Percentiles rank a stretch among this genome's conserved stretches.
Evolutionary conservation across 1,140 invertebrate genomes (phyloP).

Genomic region (Campodea augens): DNA sequence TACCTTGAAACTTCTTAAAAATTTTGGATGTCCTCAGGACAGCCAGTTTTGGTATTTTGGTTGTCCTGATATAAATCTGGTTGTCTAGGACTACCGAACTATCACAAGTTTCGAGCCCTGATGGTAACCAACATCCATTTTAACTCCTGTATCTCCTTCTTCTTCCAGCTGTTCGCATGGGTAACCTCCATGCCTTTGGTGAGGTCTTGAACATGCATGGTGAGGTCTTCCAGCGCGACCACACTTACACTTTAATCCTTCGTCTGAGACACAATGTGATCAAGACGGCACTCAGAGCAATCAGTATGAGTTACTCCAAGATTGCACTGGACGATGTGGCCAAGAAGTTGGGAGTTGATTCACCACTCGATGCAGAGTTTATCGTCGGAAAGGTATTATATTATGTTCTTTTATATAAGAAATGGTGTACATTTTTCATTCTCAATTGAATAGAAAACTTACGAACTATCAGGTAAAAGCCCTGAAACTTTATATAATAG

Average conservation of each 20-base stretch:
- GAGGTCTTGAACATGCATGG: constrained; percentile 82
- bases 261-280: constrained; percentile 96
- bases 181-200: constrained; percentile 84
- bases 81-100: too few relatives aligned
- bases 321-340: constrained; percentile 92
- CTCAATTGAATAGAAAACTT: too few relatives aligned
- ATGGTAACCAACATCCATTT: too few relatives aligned
- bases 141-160: too few relatives aligned
- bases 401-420: constrained; percentile 7
- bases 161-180: constrained; percentile 60
- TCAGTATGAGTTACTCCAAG: constrained; percentile 88
- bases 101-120: too few relatives aligned
- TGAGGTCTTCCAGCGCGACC: constrained; percentile 65
- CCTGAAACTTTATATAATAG: too few relatives aligned
- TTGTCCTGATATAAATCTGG: too few relatives aligned
- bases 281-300: constrained; percentile 93
- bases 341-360: constrained; percentile 77
- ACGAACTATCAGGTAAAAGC: too few relatives aligned
- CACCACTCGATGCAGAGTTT: constrained; percentile 93
- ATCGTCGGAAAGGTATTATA: constrained; percentile 74
- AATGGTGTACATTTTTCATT: too few relatives aligned
- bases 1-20: too few relatives aligned
- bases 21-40: too few relatives aligned
- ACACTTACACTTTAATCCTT: constrained; percentile 87
- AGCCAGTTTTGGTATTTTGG: too few relatives aligned